Percentiles rank a stretch among this genome's conserved stretches.
phyloP scores from a whole-genome alignment of 2,888 invertebrate genomes.

The Tetragonula carbonaria region DNA sequence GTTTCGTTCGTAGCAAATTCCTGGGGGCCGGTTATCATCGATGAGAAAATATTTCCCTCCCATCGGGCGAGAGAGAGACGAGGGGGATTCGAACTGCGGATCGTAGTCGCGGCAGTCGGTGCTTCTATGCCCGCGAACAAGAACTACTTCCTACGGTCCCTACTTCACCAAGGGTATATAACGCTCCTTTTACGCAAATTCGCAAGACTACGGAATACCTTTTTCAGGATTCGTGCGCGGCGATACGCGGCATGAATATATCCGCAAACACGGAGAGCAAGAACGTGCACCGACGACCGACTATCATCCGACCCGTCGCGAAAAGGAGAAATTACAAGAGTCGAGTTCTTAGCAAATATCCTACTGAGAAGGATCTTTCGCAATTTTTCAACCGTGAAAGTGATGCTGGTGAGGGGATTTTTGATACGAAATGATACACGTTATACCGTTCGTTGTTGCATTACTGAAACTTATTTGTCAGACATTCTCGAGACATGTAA shows the following conservation, averaged over 20 bases:
- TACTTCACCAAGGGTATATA: background rate
- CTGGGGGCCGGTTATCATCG: too few relatives aligned
- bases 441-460: background rate
- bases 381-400: background rate
- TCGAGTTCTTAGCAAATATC: constrained; percentile 18
- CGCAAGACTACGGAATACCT: background rate
- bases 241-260: background rate
- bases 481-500: background rate
- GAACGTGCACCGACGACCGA: background rate
- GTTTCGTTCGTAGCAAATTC: too few relatives aligned
- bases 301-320: background rate
- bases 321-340: constrained; percentile 9
- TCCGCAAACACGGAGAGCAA: background rate
- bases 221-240: background rate
- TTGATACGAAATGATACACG: background rate
- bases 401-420: background rate
- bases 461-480: background rate
- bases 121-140: background rate
- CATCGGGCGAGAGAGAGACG: background rate
- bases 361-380: background rate
- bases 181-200: background rate
- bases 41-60: background rate
- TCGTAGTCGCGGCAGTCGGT: background rate
- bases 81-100: background rate
- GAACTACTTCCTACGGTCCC: background rate